phyloP scores from a whole-genome alignment of 2,113 vertebrate species.

The Zapus hudsonius region DNA sequence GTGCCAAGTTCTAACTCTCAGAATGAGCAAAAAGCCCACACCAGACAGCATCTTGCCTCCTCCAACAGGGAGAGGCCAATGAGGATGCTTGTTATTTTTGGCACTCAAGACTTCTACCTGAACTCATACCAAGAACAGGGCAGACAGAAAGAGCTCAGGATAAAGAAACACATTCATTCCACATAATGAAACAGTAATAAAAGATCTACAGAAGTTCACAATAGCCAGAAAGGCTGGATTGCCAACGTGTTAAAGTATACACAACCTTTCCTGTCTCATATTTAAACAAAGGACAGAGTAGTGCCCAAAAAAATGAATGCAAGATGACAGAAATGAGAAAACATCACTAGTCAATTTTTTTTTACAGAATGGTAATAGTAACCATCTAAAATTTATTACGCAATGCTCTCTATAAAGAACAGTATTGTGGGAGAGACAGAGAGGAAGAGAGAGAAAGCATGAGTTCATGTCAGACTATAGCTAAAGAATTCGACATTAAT shows the following conservation, averaged over 20 bases:
- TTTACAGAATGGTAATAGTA: background rate
- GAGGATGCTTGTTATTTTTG: constrained; percentile 40
- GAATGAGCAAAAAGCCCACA: background rate
- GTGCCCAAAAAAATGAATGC: background rate
- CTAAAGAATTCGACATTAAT: background rate
- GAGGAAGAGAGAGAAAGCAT: background rate
- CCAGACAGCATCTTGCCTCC: background rate
- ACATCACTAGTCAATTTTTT: background rate
- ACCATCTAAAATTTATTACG: background rate
- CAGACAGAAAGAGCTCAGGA: constrained; percentile 35
- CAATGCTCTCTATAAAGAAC: background rate
- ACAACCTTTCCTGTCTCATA: constrained; percentile 35
- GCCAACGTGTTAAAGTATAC: background rate
- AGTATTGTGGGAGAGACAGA: background rate
- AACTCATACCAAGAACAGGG: constrained; percentile 52
- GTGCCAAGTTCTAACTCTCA: background rate
- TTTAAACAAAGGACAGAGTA: background rate
- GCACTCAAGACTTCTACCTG: constrained; percentile 39
- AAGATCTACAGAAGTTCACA: constrained; percentile 28
- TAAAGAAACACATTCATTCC: constrained; percentile 58
- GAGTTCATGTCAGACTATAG: background rate
- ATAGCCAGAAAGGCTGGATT: background rate
- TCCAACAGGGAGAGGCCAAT: background rate
- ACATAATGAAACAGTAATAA: constrained; percentile 43
- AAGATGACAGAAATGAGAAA: constrained; percentile 5